These are phyloP conservation scores for Patiria pectinifera DNA, from an alignment of 53 echinoderm and acorn worm genomes.

Conservation along the genomic window DNA sequence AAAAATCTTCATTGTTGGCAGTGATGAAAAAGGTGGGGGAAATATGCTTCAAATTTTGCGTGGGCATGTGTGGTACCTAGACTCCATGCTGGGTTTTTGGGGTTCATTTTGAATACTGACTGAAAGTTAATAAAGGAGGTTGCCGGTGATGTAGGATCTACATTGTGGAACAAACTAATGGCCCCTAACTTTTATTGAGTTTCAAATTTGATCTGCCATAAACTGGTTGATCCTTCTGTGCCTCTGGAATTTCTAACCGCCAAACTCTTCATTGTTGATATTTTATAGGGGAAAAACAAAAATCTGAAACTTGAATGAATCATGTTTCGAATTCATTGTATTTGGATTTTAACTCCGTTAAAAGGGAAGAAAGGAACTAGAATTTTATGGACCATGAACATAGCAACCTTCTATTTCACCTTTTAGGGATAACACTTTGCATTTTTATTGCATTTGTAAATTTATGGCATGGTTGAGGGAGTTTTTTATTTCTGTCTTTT, in stretches of 20 bases:
- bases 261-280: background rate
- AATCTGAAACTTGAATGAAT: background rate
- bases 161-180: background rate
- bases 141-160: background rate
- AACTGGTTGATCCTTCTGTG: no score
- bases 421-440: background rate
- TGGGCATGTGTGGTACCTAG: background rate
- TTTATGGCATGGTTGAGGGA: background rate
- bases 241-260: background rate
- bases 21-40: background rate
- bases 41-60: background rate
- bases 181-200: background rate
- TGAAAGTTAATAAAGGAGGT: background rate
- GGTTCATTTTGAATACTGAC: background rate
- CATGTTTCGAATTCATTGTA: no score
- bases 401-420: background rate
- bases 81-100: background rate
- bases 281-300: background rate
- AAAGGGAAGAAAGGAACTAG: background rate
- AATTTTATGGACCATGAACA: background rate
- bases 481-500: background rate
- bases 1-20: background rate
- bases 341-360: background rate
- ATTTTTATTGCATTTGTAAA: background rate
- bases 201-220: background rate